Evolutionary conservation across 2,888 invertebrate species (phyloP).

Genomic region (Tachina grossa): DNA sequence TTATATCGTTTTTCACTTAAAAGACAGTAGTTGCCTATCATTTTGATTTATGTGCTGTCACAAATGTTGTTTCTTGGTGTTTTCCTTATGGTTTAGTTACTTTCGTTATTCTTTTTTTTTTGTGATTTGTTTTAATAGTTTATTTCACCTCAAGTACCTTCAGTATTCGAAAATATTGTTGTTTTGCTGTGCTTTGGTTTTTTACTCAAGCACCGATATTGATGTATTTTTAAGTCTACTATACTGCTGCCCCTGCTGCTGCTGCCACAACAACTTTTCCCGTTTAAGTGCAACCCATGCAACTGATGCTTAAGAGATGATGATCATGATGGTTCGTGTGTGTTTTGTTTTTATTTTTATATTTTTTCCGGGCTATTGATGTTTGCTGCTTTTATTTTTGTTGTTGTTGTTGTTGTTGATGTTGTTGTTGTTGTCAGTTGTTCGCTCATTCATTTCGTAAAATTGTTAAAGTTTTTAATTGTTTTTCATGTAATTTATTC

Average conservation of each 20-base stretch:
- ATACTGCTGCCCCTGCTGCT: constrained; percentile 2
- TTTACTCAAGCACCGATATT: constrained; percentile 18
- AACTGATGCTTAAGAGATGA: constrained; percentile 62
- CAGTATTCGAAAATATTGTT: constrained; percentile 54
- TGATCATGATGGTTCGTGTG: constrained; percentile 37
- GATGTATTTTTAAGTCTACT: constrained; percentile 28
- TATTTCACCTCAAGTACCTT: constrained; percentile 71
- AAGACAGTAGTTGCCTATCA: constrained; percentile 74
- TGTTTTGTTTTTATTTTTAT: constrained; percentile 42
- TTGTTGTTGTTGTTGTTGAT: no score
- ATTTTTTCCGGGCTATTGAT: constrained; percentile 34
- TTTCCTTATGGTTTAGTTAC: constrained; percentile 27
- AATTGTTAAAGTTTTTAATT: constrained; percentile 72
- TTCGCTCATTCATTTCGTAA: constrained; percentile 65
- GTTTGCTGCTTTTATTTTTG: constrained; percentile 33
- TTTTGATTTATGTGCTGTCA: constrained; percentile 77
- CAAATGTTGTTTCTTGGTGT: constrained; percentile 70
- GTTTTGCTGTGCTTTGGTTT: constrained; percentile 12
- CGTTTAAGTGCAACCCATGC: constrained; percentile 44
- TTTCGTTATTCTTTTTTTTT: constrained; percentile 15
- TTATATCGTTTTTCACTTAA: constrained; percentile 22
- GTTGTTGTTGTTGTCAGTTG: constrained; percentile 45
- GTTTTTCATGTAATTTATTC: constrained; percentile 71
- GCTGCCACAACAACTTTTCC: constrained; percentile 1
- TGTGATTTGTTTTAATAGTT: constrained; percentile 64